Conservation (phyloP, 2,113 vertebrate species). For the Piliocolobus tephrosceles region DNA sequence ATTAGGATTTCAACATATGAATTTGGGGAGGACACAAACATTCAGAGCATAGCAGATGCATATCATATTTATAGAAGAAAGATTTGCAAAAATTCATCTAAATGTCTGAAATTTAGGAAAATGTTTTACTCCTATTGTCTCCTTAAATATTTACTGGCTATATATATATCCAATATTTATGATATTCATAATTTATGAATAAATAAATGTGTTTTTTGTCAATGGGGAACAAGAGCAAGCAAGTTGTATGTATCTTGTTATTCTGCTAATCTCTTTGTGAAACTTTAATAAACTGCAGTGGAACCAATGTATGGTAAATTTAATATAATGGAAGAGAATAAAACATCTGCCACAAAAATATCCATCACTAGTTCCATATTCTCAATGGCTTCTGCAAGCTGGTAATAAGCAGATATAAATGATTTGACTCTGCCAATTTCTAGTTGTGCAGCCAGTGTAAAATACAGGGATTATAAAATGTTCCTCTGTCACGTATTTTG, state of each 20-base stretch:
- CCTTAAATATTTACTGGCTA: slow-evolving; percentile 45
- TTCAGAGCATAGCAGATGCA: neutral
- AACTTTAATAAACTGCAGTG: slow-evolving; percentile 79
- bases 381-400: slow-evolving; percentile 78
- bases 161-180: neutral
- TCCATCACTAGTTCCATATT: slow-evolving; percentile 77
- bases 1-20: neutral
- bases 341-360: slow-evolving; percentile 83
- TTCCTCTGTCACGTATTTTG: slow-evolving; percentile 81
- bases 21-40: neutral
- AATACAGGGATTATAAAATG: slow-evolving; percentile 83
- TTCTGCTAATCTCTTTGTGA: slow-evolving; percentile 70
- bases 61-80: slow-evolving; percentile 18
- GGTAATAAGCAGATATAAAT: slow-evolving; percentile 85
- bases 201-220: slow-evolving; percentile 39
- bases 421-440: slow-evolving; percentile 81
- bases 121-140: neutral
- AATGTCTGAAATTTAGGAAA: slow-evolving; percentile 4
- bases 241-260: slow-evolving; percentile 58
- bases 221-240: slow-evolving; percentile 53
- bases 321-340: slow-evolving; percentile 73
- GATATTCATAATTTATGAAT: slow-evolving; percentile 58
- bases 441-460: slow-evolving; percentile 81
- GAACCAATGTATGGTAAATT: slow-evolving; percentile 74
- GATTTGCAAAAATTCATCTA: neutral